Evolutionary conservation across 2,888 invertebrate species (phyloP), one percentile per base, ranked within the genome.

Genomic region (Tinea semifulvella): DNA sequence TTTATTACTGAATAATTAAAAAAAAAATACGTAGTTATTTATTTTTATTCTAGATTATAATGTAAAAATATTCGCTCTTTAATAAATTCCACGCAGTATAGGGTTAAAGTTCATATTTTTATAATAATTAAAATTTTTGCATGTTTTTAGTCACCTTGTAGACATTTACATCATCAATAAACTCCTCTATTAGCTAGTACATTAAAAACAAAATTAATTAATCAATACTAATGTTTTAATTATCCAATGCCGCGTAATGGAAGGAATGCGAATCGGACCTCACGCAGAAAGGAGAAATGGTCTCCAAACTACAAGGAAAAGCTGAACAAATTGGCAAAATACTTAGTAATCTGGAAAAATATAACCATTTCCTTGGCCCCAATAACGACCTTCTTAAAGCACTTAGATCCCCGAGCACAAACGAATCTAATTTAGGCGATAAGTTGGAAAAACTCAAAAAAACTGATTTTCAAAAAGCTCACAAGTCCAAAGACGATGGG

Each of bases 241-340:
- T 67, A 71, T 61, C 63, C 11, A 13, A 31, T 31, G 74, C 73
- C 71, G 72, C 72, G 70, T 59, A 38, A 13, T 31, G 31, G 31
- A 31, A 94, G 94, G 94, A 94, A 84, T 95, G 94, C 85, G 96
- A 97, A 83, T 88, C 89, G 84, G 94, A 96, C 76, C 85, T 97
- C 72, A 95, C 95, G 63, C 94, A 96, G 84, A 97, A 97, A 77
- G 95, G 94, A 60, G 94, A 96, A 82, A 90, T 96, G 88, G 96
- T 97, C 61, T 90, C 91, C 70, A 90, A 95, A 61, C 89, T 97
- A 58, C 97, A 97, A 81, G 91, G 90, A 63, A 97, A 96, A 85
- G 95, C 96, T 58, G 91, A 92, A 67, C 95, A 96, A 81, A 95
- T 97, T 77, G 94, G 95, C 80, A 91, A 92, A 84, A 91, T 95